Conservation (phyloP, 2,113 vertebrate species). For the Otolemur garnettii region DNA sequence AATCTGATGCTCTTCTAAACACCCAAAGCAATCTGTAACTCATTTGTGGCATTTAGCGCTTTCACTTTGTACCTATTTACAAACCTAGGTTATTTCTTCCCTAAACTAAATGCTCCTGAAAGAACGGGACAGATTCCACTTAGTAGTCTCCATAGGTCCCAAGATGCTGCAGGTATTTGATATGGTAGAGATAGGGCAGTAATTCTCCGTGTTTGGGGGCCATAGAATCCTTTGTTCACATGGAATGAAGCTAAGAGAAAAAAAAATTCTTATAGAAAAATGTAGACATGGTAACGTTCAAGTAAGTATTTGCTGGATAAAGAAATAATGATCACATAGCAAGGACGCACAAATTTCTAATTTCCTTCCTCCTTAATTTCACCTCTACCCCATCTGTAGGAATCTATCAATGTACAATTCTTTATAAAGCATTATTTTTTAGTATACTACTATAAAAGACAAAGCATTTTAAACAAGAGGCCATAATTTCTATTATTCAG, state of each 20-base stretch:
- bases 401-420: slow-evolving; percentile 50
- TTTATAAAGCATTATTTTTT: background rate
- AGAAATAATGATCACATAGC: background rate
- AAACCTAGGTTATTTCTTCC: background rate
- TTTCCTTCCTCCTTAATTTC: slow-evolving; percentile 37
- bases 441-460: no score
- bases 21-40: background rate
- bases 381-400: slow-evolving; percentile 11
- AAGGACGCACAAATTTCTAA: slow-evolving; percentile 23
- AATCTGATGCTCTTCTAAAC: background rate
- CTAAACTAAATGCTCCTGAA: background rate
- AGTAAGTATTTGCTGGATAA: slow-evolving; percentile 18
- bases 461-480: slow-evolving; percentile 43
- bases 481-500: slow-evolving; percentile 26
- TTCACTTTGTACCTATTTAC: background rate
- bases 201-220: background rate
- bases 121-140: background rate
- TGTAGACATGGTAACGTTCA: slow-evolving; percentile 16
- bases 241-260: background rate
- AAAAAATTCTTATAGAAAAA: slow-evolving; percentile 21
- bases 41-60: background rate
- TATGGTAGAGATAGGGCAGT: background rate
- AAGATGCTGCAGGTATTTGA: background rate
- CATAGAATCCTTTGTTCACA: background rate
- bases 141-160: background rate